A percentile compares a stretch with the other conserved stretches of the same genome.
These are phyloP conservation scores for Meloidogyne exigua DNA, from an alignment of 1,140 invertebrate species.

Conservation along the genomic window DNA sequence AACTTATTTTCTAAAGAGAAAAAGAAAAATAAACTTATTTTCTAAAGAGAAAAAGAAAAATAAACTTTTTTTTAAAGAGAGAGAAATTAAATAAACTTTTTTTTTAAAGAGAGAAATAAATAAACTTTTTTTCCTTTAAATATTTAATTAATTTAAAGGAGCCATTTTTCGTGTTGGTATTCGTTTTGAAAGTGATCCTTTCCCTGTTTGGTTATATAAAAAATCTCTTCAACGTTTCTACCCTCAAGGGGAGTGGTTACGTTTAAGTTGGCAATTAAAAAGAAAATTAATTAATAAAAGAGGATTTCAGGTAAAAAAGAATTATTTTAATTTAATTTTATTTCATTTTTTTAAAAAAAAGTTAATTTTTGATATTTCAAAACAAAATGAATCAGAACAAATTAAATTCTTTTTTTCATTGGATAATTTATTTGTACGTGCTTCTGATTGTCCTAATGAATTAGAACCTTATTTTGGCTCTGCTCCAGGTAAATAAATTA, in stretches of 20 bases:
- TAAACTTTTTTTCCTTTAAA: too few relatives aligned
- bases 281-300: not conserved
- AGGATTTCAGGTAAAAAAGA: conserved; percentile 21
- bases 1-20: too few relatives aligned
- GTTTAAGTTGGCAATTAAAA: conserved; percentile 9
- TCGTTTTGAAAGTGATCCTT: conserved; percentile 19
- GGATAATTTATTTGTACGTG: conserved; percentile 17
- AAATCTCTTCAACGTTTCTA: conserved; percentile 28
- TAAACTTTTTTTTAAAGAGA: too few relatives aligned
- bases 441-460: conserved; percentile 20
- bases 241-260: conserved; percentile 21
- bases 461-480: conserved; percentile 25
- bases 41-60: too few relatives aligned
- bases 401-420: conserved; percentile 9
- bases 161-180: conserved; percentile 23
- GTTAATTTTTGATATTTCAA: conserved; percentile 24
- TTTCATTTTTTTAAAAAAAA: too few relatives aligned
- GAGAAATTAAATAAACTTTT: too few relatives aligned
- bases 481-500: conserved; percentile 24
- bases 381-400: not conserved
- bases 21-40: too few relatives aligned
- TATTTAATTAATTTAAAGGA: not conserved
- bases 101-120: too few relatives aligned
- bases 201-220: not conserved
- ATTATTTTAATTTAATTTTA: not conserved